These are phyloP conservation scores for Bradypodion ventrale DNA, from an alignment of 2,797 vertebrate genomes.

Conservation along the genomic window DNA sequence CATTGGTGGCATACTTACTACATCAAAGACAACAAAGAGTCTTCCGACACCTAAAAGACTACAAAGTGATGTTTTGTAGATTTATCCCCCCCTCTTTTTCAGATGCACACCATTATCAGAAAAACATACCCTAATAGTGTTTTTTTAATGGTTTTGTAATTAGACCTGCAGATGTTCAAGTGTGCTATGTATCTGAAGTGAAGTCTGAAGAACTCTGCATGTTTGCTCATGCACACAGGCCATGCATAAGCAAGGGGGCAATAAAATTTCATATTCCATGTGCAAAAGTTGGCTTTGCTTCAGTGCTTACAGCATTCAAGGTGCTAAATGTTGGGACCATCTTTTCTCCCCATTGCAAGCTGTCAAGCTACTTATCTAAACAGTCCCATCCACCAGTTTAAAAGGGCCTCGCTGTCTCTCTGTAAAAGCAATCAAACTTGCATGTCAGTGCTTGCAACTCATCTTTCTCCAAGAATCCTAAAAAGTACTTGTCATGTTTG, in stretches of 20 bases:
- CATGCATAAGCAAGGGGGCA: neutral
- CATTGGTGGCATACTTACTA: too few species aligned
- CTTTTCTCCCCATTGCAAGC: neutral
- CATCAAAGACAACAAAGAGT: too few species aligned
- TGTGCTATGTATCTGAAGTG: neutral
- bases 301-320: neutral
- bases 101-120: too few species aligned
- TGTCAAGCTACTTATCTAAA: neutral
- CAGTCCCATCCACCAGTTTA: neutral
- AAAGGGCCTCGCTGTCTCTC: slow-evolving; percentile 19
- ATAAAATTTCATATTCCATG: neutral
- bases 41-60: too few species aligned
- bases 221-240: neutral
- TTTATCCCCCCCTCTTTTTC: too few species aligned
- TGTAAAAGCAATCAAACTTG: neutral
- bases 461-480: slow-evolving; percentile 16
- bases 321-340: neutral
- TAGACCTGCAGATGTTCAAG: neutral
- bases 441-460: slow-evolving; percentile 12
- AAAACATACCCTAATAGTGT: too few species aligned
- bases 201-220: neutral
- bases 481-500: slow-evolving; percentile 36
- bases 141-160: neutral
- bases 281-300: neutral
- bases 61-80: too few species aligned